These are phyloP conservation scores for Aphidoletes aphidimyza DNA, from an alignment of 2,888 invertebrate genomes.

Conservation along the genomic window DNA sequence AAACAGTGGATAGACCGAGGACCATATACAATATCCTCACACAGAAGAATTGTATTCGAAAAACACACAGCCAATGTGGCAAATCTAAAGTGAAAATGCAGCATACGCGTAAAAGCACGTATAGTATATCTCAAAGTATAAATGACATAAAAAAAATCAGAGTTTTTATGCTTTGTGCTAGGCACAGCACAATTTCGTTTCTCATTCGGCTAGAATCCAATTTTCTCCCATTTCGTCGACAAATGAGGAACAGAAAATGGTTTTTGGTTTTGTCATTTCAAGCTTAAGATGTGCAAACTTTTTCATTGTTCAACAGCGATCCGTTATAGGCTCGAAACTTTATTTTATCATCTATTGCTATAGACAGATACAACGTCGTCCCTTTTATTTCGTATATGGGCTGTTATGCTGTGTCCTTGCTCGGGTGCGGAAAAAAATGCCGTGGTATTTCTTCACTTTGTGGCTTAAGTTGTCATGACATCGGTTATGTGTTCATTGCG, in stretches of 20 bases:
- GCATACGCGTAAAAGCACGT: background rate
- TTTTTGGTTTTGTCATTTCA: conserved; percentile 7
- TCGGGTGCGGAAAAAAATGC: background rate
- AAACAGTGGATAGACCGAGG: conserved; percentile 15
- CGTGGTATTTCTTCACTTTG: conserved; percentile 20
- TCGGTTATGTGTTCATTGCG: conserved; percentile 21
- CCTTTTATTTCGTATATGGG: background rate
- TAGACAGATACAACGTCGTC: conserved; percentile 2
- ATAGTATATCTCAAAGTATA: background rate
- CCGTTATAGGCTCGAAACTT: conserved; percentile 40
- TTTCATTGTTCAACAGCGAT: conserved; percentile 14
- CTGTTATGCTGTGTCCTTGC: background rate
- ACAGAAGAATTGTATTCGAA: background rate
- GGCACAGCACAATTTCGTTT: background rate
- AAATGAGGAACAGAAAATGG: background rate
- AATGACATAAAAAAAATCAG: conserved; percentile 9
- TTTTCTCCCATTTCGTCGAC: background rate
- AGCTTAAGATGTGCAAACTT: conserved; percentile 41
- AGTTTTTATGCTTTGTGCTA: conserved; percentile 5
- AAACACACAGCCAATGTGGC: background rate
- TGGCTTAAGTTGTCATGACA: conserved; percentile 41
- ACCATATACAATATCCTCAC: background rate
- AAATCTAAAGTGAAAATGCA: background rate
- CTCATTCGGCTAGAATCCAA: background rate
- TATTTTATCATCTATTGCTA: conserved; percentile 5